Evolutionary conservation across 2,113 vertebrate species (phyloP).

Genomic region (Ictidomys tridecemlineatus): DNA sequence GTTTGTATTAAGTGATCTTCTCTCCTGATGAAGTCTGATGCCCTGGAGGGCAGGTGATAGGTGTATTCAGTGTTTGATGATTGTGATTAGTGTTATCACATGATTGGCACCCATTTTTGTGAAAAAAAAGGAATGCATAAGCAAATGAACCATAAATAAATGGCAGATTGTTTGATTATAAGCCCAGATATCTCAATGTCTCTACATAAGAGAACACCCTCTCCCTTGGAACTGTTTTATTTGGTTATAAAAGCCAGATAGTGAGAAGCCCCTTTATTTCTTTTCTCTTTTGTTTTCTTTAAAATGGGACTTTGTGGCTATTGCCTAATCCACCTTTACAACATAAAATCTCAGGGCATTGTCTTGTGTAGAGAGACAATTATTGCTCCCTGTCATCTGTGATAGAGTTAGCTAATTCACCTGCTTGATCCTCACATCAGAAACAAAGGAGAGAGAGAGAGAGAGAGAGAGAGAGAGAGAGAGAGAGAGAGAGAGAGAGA

Average conservation of each 20-base stretch:
- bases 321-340: background rate
- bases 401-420: background rate
- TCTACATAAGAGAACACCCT: background rate
- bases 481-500: no score
- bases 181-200: background rate
- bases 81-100: fast-evolving
- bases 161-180: background rate
- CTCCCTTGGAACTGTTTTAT: background rate
- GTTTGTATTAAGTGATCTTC: background rate
- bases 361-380: background rate
- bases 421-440: background rate
- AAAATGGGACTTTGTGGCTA: background rate
- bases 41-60: fast-evolving
- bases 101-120: fast-evolving
- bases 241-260: background rate
- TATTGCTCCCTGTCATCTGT: background rate
- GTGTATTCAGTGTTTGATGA: fast-evolving
- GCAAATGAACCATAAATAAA: background rate
- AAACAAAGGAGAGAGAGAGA: no score
- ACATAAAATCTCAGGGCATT: background rate
- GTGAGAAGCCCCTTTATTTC: background rate
- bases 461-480: no score
- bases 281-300: background rate
- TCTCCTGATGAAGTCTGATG: background rate
- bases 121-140: background rate